Evolutionary conservation across 1,140 invertebrate genomes (phyloP), one percentile per base, ranked within the genome.

Genomic region (Drosophila setifemur): DNA sequence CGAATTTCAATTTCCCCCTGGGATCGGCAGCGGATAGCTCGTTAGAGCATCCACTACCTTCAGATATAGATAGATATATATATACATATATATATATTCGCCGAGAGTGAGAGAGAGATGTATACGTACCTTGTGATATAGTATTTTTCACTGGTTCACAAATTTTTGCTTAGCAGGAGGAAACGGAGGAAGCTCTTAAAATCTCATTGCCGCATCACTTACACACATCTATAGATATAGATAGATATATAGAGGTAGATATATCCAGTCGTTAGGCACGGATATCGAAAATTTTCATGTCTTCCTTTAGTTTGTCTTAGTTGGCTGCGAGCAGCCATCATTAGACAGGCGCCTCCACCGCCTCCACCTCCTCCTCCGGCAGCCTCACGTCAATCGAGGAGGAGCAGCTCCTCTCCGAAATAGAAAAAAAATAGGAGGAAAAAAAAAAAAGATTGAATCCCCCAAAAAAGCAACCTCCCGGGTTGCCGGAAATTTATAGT

Each of bases 271-370:
- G 78, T 83, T 79, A 83, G 79, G 79, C 74, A 79, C 72, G 81
- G 81, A 86, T 86, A 86, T 86, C 75, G 81, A 86, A 86, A 81
- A 86, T 86, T 86, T 86, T 86, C 81, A 86, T 86, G 81, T 86
- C 81, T 86, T 86, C 81, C 81, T 86, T 86, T 86, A 86, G 81
- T 86, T 86, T 86, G 81, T 86, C 75, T 86, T 86, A 86, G 73
- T 57, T 47, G 45, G 43, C 14, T 33, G 33, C 12, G 12, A 16
- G 26, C 35, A 61, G 58, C 52, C 60, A 83, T 83, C 79, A 83
- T 83, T 83, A 85, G 79, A 73, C 79, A n/a, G n/a, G n/a, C n/a
- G n/a, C n/a, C n/a, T n/a, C n/a, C n/a, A n/a, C n/a, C n/a, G n/a
- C n/a, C n/a, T n/a, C n/a, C n/a, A 53, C n/a, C 35, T 21, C 26